Conservation (phyloP, 2,113 vertebrate genomes). For the Paralichthys olivaceus region DNA sequence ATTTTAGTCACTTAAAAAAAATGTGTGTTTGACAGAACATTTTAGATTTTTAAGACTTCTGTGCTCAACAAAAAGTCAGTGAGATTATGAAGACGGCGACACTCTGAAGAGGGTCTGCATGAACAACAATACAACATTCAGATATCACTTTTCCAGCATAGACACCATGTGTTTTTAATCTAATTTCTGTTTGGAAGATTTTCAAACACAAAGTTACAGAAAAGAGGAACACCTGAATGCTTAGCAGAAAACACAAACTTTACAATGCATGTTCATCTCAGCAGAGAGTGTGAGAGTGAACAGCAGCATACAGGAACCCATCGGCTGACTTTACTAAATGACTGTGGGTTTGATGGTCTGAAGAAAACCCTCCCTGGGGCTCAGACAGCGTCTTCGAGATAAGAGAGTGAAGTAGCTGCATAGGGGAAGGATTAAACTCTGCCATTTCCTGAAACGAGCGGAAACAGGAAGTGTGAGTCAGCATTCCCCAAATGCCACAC, state of each 20-base stretch:
- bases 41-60: no score
- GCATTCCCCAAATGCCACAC: constrained; percentile 74
- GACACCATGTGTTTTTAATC: no score
- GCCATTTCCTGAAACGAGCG: constrained; percentile 75
- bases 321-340: constrained; percentile 30
- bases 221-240: not conserved
- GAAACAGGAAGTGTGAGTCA: constrained; percentile 83
- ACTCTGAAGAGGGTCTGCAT: no score
- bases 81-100: no score
- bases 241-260: not conserved
- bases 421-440: constrained; percentile 61
- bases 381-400: constrained; percentile 69
- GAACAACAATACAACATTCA: not conserved
- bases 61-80: no score
- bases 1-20: no score
- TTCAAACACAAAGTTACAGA: not conserved
- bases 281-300: not conserved
- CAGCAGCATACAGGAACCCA: constrained; percentile 37
- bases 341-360: constrained; percentile 26
- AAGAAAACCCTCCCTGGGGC: constrained; percentile 42
- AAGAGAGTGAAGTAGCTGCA: constrained; percentile 55
- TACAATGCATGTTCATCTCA: not conserved
- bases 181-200: not conserved
- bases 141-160: not conserved
- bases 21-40: no score